Evolutionary conservation across 2,888 invertebrate genomes (phyloP), one percentile per base, ranked within the genome.

Genomic region (Dendrolimus pini): DNA sequence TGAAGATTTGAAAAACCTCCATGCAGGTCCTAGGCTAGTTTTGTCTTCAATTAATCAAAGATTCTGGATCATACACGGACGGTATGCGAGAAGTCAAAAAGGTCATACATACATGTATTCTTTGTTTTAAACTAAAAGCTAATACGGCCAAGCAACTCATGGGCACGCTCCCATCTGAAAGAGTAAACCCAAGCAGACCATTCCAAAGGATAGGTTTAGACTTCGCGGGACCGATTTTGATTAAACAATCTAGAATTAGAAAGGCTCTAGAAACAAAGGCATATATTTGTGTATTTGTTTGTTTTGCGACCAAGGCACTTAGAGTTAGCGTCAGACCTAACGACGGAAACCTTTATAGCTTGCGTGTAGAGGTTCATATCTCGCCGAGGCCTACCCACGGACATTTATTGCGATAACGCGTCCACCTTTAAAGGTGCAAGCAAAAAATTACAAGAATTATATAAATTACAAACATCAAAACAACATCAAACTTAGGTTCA

Each of bases 191-290:
- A n/a, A n/a, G n/a, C n/a, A n/a, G n/a, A n/a, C n/a, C n/a, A n/a
- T n/a, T n/a, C 57, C 55, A 63, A 55, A 65, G 56, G 41, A 59
- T 65, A 7, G 65, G 62, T 18, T 41, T 63, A 42, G 65, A 65
- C 47, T 65, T 58, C 42, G 62, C 59, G 52, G 65, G 65, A 0
- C 62, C 63, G 9, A 56, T 65, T 52, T 18, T 54, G 10, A 52
- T 65, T 7, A 63, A 65, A 55, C 56, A 59, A 53, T 54, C 56
- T 41, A 55, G 60, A 55, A 53, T 61, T 9, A 57, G 65, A 63
- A n/a, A n/a, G n/a, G n/a, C n/a, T n/a, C n/a, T n/a, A n/a, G n/a
- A n/a, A n/a, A n/a, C n/a, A n/a, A n/a, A 59, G 56, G 61, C 57
- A 3, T 65, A 65, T 56, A 57, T 63, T 18, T 58, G 55, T 55